Base-by-base conservation (phyloP, 2,797 vertebrate species). In the Myotis findleyi region DNA sequence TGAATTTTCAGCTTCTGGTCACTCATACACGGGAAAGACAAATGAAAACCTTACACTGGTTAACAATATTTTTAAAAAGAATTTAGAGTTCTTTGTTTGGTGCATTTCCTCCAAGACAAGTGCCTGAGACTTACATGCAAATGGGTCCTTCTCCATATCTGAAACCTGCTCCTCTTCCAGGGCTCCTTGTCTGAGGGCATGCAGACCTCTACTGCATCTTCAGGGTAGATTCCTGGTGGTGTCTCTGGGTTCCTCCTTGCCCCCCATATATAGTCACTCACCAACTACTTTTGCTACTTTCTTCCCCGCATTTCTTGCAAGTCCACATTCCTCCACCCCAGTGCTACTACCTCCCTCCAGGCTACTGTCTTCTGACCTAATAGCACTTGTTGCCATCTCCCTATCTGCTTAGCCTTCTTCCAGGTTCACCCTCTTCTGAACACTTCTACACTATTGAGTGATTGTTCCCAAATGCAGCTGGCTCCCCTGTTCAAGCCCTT, bases 1-100 rank as follows among this genome's bases (percentile, higher is more conserved):
- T 51, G 41, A 83, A 36, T 81, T 87, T 86, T 94, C 23, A 88
- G 59, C 23, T 87, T 90, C 53, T 53, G 18, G 53, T 79, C 38
- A 72, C 11, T 88, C 64, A 17, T 25, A 33, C 25, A 14, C 18
- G 89, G 13, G 38, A 80, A 66, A 89, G 89, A 83, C 5, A 7
- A 25, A 77, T 64, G 44, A 36, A 82, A 77, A 57, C 18, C 51
- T 92, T 72, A 30, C 75, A 55, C 44, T 30, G 55, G 17, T 95
- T 72, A 89, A 47, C 5, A 27, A 14, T 88, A 41, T 36, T 68
- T 83, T 23, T 57, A 55, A 83, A 64, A 92, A 62, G 11, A 76
- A 51, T 41, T 47, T 44, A 27, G 66, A 81, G 10, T 36, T 95
- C 49, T 76, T 81, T n/a, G 3, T 87, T 57, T 18, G 11, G 30